Conservation (phyloP, 2,113 vertebrate species). For the Ellobius talpinus region DNA sequence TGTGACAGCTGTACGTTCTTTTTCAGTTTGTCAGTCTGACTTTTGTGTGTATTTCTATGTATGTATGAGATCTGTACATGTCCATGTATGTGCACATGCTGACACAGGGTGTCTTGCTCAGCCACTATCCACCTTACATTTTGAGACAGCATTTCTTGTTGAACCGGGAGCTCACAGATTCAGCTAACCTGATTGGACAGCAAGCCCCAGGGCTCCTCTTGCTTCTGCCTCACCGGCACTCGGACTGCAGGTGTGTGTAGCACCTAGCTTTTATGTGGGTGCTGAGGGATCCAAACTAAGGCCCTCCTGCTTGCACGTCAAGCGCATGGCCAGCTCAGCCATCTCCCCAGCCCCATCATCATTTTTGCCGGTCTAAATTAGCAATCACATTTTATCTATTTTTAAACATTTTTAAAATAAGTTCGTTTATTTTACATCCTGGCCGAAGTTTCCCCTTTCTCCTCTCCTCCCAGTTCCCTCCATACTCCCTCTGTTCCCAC, state of each 20-base stretch:
- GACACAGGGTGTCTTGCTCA: neutral
- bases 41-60: neutral
- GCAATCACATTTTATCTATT: neutral
- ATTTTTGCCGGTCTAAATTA: neutral
- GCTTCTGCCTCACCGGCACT: neutral
- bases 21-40: neutral
- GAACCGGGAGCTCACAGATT: neutral
- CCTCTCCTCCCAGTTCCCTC: neutral
- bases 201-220: neutral
- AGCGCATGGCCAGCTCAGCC: fast-evolving
- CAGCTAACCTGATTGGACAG: neutral
- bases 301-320: neutral
- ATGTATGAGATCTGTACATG: neutral
- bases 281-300: neutral
- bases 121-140: neutral
- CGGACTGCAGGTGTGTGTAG: neutral
- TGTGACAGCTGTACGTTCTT: neutral
- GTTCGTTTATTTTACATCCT: neutral
- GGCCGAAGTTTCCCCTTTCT: neutral
- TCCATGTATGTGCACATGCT: neutral
- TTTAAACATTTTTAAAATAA: neutral
- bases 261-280: neutral
- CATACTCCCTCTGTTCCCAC: neutral
- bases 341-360: no score
- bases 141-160: neutral